These are phyloP conservation scores for Trichonephila clavata DNA, from an alignment of 1,140 invertebrate species.

Conservation along the genomic window DNA sequence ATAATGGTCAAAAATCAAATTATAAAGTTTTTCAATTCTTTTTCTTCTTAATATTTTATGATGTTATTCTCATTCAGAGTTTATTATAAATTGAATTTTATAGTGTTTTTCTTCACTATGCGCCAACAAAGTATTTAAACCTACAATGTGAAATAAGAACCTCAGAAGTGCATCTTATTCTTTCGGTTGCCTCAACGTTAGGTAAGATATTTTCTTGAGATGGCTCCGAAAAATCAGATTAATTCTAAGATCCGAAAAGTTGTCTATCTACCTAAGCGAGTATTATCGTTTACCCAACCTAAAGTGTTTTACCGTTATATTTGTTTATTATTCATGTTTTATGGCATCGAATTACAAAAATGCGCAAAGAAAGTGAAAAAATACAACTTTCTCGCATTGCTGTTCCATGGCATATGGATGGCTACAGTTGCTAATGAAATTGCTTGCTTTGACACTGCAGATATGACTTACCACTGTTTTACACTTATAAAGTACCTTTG, in stretches of 20 bases:
- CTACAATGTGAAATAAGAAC: background rate
- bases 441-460: constrained; percentile 8
- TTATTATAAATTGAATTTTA: background rate
- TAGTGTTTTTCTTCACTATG: background rate
- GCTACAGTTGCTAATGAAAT: background rate
- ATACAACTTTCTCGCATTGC: background rate
- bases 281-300: background rate
- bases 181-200: background rate
- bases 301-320: background rate
- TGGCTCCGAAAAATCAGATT: background rate
- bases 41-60: background rate
- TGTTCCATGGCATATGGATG: constrained; percentile 26
- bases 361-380: background rate
- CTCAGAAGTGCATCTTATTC: background rate
- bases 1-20: too few relatives aligned
- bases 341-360: background rate
- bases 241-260: background rate
- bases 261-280: background rate
- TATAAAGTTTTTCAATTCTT: too few relatives aligned
- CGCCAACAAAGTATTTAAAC: background rate
- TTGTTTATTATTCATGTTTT: background rate
- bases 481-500: constrained; percentile 44
- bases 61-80: background rate
- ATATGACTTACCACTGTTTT: constrained; percentile 18
- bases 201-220: background rate